Evolutionary conservation across 2,888 invertebrate genomes (phyloP).

Genomic region (Pristionchus maxplancki): DNA sequence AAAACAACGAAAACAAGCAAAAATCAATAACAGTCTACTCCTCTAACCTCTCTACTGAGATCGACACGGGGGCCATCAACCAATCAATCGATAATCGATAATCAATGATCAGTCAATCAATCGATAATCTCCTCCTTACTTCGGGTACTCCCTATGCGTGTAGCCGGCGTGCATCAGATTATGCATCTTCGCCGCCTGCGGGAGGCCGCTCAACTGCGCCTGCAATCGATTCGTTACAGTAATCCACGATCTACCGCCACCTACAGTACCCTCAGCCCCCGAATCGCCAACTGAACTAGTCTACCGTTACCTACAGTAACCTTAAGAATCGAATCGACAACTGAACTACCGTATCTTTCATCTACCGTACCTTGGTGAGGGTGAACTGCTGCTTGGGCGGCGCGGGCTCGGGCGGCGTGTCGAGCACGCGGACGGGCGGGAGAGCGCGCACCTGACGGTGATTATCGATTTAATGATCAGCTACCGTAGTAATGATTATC

Average conservation of each 20-base stretch:
- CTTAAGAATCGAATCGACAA: background rate
- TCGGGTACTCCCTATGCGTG: constrained; percentile 62
- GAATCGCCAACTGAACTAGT: too few species aligned
- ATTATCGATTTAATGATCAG: background rate
- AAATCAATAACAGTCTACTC: constrained; percentile 21
- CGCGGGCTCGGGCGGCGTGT: constrained; percentile 62
- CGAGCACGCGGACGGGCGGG: constrained; percentile 74
- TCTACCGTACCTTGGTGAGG: constrained; percentile 60
- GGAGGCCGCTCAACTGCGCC: constrained; percentile 66
- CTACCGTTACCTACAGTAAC: background rate
- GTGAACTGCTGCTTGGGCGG: constrained; percentile 70
- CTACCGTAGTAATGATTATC: background rate
- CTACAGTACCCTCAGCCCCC: too few species aligned
- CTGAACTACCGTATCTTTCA: background rate
- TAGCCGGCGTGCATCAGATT: constrained; percentile 68
- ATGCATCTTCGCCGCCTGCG: constrained; percentile 69
- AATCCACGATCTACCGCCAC: too few species aligned
- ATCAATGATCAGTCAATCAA: background rate
- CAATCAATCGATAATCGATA: background rate
- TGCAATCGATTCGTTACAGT: background rate
- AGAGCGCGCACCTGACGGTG: constrained; percentile 62
- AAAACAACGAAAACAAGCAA: background rate
- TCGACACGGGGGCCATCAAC: background rate
- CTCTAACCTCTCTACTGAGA: constrained; percentile 15
- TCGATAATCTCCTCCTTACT: background rate